Evolutionary conservation across 2,113 vertebrate species (phyloP), one percentile per base, ranked within the genome.

Genomic region (Centropristis striata): DNA sequence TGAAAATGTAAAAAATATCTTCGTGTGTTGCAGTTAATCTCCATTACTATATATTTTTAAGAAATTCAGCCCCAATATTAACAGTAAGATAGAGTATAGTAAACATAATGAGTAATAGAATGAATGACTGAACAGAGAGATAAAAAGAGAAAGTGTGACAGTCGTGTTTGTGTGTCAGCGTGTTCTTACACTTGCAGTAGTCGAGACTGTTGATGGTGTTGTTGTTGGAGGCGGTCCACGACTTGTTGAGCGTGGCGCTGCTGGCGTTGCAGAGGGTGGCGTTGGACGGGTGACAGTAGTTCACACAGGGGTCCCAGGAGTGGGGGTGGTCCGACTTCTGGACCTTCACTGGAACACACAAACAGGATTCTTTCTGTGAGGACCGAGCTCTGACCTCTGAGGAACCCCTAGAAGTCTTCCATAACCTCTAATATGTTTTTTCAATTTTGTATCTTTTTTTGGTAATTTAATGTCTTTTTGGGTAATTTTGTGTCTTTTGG

Each of bases 271-370:
- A 78, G 67, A 88, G 82, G n/a, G 84, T 70, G 64, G 92, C 86
- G 88, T 91, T 92, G 1, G 71, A 55, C 21, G 85, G 78, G 50
- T 88, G 88, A 59, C 83, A 86, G 80, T 84, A 92, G 88, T 92
- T 93, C 13, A 92, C 86, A 50, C 92, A 93, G 23, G 90, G 86
- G 65, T 93, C 92, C 92, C 92, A 93, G 59, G 88, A 82, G 83
- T 93, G 91, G 15, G 91, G 88, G 82, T 90, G 89, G 86, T 92
- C 92, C 1, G 92, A 93, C 78, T 92, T 93, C 63, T 92, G 92
- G 53, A 93, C 90, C 88, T 93, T 93, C 80, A 93, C 92, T 93
- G 85, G 13, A 91, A 71, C 61, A 77, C 74, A 89, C n/a, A 74
- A 50, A 80, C 10, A 71, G 5, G 1, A 1, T 27, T 36, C 66